Percentiles rank a stretch among this genome's conserved stretches.
Conservation (phyloP, 2,797 vertebrate genomes). For the Natrix natrix region DNA sequence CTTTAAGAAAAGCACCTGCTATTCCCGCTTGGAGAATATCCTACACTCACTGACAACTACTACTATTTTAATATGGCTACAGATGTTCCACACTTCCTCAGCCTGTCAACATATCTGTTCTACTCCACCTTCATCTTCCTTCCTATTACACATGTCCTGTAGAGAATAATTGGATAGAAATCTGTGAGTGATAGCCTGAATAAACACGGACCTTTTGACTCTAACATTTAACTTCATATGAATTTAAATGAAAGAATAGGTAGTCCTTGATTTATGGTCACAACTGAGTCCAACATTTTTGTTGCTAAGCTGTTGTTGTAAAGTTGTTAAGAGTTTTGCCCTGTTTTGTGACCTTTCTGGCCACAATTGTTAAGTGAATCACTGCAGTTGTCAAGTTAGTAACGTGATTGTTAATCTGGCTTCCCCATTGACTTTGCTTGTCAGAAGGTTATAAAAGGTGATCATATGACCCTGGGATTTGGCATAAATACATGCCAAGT, state of each 20-base stretch:
- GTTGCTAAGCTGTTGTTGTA: background rate
- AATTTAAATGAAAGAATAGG: background rate
- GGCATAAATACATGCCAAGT: background rate
- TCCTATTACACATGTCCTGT: conserved; percentile 25
- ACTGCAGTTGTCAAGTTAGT: background rate
- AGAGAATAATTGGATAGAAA: conserved; percentile 19
- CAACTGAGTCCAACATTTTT: background rate
- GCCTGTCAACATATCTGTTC: conserved; percentile 16
- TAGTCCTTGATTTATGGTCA: background rate
- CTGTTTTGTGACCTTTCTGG: background rate
- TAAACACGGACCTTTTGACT: background rate
- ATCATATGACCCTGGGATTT: background rate
- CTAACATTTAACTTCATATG: background rate
- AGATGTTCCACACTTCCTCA: conserved; percentile 30
- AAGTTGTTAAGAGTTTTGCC: background rate
- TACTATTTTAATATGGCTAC: conserved; percentile 20
- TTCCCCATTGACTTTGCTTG: background rate
- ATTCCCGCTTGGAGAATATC: conserved; percentile 7
- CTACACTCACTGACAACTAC: background rate
- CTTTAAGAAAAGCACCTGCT: conserved; percentile 10
- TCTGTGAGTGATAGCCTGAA: background rate
- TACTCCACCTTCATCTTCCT: conserved; percentile 33
- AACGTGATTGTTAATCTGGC: background rate
- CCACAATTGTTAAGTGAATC: background rate
- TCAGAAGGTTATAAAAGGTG: background rate